Evolutionary conservation across 2,113 vertebrate species (phyloP).

Genomic region (Hypanus sabinus): DNA sequence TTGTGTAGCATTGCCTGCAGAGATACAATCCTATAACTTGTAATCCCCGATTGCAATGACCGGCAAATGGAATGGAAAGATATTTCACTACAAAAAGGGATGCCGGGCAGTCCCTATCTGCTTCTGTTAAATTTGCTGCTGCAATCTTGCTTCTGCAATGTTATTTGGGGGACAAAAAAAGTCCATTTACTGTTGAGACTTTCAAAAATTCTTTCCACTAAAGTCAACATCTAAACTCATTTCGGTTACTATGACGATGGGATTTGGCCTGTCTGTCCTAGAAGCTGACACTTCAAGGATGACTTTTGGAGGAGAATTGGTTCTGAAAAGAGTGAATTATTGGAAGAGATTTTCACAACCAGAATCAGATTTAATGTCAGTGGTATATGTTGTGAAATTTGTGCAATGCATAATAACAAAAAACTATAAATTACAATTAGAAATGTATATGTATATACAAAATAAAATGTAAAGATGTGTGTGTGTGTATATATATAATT

Average conservation of each 20-base stretch:
- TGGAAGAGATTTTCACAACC: background rate
- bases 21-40: background rate
- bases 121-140: background rate
- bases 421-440: no score
- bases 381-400: no score
- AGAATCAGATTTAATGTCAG: no score
- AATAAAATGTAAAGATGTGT: no score
- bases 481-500: no score
- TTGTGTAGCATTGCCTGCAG: background rate
- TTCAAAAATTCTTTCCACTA: background rate
- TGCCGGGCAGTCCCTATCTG: background rate
- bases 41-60: conserved; percentile 3
- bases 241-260: conserved; percentile 11
- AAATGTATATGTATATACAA: no score
- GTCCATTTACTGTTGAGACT: background rate
- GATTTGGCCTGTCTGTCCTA: background rate
- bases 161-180: background rate
- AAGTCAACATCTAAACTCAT: background rate
- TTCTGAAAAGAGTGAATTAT: background rate
- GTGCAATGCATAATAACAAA: no score
- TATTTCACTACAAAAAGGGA: conserved; percentile 13
- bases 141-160: background rate
- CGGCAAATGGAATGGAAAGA: conserved; percentile 2
- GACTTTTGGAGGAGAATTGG: background rate
- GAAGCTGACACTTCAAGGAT: background rate